A percentile compares a stretch with the other conserved stretches of the same genome.
phyloP scores from a whole-genome alignment of 92 coral and sea anemone genomes.

The Virgularia gustaviana region DNA sequence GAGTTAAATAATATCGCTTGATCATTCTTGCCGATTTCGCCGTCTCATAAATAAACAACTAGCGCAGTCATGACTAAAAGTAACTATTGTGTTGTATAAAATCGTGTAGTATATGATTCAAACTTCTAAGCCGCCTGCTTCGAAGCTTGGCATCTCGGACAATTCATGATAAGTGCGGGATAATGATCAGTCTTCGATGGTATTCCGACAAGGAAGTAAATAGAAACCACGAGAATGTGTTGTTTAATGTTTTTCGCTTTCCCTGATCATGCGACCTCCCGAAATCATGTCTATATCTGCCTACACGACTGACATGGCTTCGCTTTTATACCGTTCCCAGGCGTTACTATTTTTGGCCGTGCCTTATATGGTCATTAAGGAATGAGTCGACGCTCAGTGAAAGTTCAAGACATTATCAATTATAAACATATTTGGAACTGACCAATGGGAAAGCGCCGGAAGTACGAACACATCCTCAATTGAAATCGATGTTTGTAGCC shows the following conservation, averaged over 20 bases:
- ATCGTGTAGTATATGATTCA: no score
- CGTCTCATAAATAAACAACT: no score
- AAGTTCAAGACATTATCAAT: constrained; percentile 65
- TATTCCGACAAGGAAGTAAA: no score
- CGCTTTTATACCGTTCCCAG: constrained; percentile 61
- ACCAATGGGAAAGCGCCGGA: constrained; percentile 71
- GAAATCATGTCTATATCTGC: constrained; percentile 32
- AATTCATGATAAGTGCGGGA: no score
- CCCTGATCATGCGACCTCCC: constrained; percentile 29
- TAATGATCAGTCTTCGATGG: no score
- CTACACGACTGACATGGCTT: constrained; percentile 11
- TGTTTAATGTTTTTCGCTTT: constrained; percentile 50
- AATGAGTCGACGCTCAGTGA: constrained; percentile 57
- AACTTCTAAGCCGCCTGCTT: no score
- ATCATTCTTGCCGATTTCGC: no score
- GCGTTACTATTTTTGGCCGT: constrained; percentile 83
- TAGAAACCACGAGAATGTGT: no score
- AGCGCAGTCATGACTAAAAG: no score
- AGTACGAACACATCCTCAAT: constrained; percentile 36
- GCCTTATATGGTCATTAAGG: constrained; percentile 79
- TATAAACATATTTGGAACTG: constrained; percentile 62
- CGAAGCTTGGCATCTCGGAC: no score
- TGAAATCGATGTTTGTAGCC: constrained; percentile 43
- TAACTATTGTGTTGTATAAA: no score
- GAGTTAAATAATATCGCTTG: no score